A percentile compares a stretch with the other conserved stretches of the same genome.
These are phyloP conservation scores for Gari tellinella DNA, from an alignment of 2,888 invertebrate genomes.

Conservation along the genomic window DNA sequence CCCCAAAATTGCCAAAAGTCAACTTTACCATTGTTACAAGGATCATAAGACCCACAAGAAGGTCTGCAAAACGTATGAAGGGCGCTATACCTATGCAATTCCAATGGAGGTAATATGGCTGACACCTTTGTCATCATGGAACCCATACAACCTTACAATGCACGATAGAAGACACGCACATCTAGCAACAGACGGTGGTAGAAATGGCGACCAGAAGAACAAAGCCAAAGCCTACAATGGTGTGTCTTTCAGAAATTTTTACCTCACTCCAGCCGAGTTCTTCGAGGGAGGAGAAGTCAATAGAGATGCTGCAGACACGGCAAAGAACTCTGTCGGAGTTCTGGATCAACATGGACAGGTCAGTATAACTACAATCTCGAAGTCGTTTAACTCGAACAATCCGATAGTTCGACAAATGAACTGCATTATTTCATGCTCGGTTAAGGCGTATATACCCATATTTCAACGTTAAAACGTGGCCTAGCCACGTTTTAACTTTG, in stretches of 20 bases:
- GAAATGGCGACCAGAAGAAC: conserved; percentile 50
- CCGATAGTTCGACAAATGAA: too few relatives aligned
- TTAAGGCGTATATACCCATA: too few relatives aligned
- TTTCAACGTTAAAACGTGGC: too few relatives aligned
- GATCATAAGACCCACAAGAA: conserved; percentile 35
- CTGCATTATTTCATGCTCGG: too few relatives aligned
- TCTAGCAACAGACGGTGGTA: conserved; percentile 20
- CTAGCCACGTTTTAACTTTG: too few relatives aligned
- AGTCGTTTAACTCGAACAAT: too few relatives aligned
- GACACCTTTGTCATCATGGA: conserved; percentile 77
- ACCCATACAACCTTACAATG: conserved; percentile 68
- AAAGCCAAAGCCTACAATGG: conserved; percentile 63
- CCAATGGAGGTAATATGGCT: conserved; percentile 78
- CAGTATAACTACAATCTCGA: too few relatives aligned
- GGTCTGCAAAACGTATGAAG: conserved; percentile 41
- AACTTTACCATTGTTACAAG: conserved; percentile 46
- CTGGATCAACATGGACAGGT: conserved; percentile 57
- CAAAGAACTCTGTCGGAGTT: conserved; percentile 58
- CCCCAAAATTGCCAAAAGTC: conserved; percentile 60
- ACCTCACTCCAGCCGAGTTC: conserved; percentile 65
- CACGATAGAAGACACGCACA: not conserved
- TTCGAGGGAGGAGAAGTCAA: conserved; percentile 60
- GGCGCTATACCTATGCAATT: conserved; percentile 73
- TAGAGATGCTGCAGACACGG: conserved; percentile 62
- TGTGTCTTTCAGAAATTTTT: conserved; percentile 48